Conservation (phyloP, 2,797 vertebrate genomes). For the Chanos chanos region DNA sequence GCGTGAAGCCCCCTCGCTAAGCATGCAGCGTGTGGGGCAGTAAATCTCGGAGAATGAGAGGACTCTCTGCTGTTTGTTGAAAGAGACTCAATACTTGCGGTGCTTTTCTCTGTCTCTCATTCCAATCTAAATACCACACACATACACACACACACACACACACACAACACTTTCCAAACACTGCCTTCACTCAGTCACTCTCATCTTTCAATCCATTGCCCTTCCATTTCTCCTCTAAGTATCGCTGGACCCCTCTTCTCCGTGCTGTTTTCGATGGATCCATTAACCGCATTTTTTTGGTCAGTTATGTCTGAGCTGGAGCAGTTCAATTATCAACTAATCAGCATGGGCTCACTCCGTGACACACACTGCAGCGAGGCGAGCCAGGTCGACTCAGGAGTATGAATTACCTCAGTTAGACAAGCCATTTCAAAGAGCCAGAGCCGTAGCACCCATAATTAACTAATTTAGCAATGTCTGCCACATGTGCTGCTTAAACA, state of each 20-base stretch:
- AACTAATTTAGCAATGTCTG: constrained; percentile 68
- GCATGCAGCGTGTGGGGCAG: no score
- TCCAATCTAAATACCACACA: constrained; percentile 22
- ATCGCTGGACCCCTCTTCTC: not conserved
- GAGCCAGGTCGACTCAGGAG: constrained; percentile 44
- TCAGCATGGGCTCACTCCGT: constrained; percentile 40
- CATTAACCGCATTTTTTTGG: constrained; percentile 36
- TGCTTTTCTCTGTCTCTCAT: not conserved
- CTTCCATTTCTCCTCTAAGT: constrained; percentile 5
- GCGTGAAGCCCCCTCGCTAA: constrained; percentile 9
- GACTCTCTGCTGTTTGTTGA: constrained; percentile 26
- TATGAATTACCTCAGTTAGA: constrained; percentile 54
- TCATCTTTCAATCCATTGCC: constrained; percentile 17
- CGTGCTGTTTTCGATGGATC: constrained; percentile 8
- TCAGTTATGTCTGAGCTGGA: constrained; percentile 29
- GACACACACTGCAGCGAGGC: constrained; percentile 41
- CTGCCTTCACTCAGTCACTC: not conserved
- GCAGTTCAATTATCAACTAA: constrained; percentile 45
- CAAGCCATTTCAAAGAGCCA: constrained; percentile 67
- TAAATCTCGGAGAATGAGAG: constrained; percentile 7
- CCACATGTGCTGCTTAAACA: constrained; percentile 69
- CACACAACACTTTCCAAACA: constrained; percentile 3
- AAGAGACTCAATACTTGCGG: not conserved
- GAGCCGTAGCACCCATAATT: constrained; percentile 57
- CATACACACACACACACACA: not conserved